Evolutionary conservation across 1,140 invertebrate species (phyloP).

Genomic region (Macrosteles quadrilineatus): DNA sequence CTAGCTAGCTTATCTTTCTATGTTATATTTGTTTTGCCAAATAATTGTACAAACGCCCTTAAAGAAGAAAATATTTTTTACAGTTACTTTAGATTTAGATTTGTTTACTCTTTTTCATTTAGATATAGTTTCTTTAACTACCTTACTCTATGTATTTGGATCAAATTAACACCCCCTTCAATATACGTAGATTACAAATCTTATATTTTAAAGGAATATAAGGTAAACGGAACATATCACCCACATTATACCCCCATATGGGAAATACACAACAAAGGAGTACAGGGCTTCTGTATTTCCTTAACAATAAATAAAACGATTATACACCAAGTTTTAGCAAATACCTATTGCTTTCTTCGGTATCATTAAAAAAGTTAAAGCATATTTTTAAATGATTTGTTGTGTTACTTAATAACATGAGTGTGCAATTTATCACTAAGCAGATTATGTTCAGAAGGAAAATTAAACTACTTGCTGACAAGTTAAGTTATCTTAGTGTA

Average conservation of each 20-base stretch:
- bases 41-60: constrained; percentile 10
- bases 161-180: constrained; percentile 15
- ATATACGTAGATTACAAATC: constrained; percentile 27
- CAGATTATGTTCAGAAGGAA: too few species aligned
- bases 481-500: too few species aligned
- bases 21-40: constrained; percentile 26
- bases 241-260: background rate
- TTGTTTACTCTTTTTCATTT: constrained; percentile 12
- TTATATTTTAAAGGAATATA: constrained; percentile 30
- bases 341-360: too few species aligned
- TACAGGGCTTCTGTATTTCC: too few species aligned
- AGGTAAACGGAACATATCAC: constrained; percentile 25
- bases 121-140: constrained; percentile 12
- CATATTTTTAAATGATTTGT: too few species aligned
- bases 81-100: constrained; percentile 27
- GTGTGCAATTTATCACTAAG: too few species aligned
- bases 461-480: too few species aligned
- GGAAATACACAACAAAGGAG: constrained; percentile 16
- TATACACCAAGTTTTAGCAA: too few species aligned
- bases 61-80: constrained; percentile 4
- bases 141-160: background rate
- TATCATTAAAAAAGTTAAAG: too few species aligned
- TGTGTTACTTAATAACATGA: too few species aligned
- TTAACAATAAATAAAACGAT: too few species aligned
- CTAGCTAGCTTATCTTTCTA: constrained; percentile 30